Conservation (phyloP, 2,888 invertebrate species). For the Hirtodrosophila trivittata region DNA sequence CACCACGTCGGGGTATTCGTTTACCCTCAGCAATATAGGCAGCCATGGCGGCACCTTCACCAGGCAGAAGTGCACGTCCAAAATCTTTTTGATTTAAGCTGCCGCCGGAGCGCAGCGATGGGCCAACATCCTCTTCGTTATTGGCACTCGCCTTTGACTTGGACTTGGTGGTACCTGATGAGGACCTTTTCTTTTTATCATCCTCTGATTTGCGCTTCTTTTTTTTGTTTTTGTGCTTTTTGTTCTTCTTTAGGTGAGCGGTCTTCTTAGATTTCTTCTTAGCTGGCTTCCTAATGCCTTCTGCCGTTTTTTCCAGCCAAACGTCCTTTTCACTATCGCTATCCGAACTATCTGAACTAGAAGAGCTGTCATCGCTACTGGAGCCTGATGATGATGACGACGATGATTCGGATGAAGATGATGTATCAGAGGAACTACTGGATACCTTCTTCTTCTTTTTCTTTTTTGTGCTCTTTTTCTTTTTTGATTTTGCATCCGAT, state of each 20-base stretch:
- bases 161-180: slow-evolving; percentile 48
- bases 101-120: slow-evolving; percentile 88
- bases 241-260: slow-evolving; percentile 49
- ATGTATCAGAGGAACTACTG: slow-evolving; percentile 51
- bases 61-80: slow-evolving; percentile 96
- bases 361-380: slow-evolving; percentile 69
- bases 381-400: slow-evolving; percentile 52
- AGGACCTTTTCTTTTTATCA: slow-evolving; percentile 40
- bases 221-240: slow-evolving; percentile 74
- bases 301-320: slow-evolving; percentile 89
- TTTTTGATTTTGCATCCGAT: slow-evolving; percentile 31
- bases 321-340: slow-evolving; percentile 84
- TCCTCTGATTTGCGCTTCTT: slow-evolving; percentile 70
- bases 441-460: slow-evolving; percentile 85
- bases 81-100: slow-evolving; percentile 91
- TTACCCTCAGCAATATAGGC: slow-evolving; percentile 99
- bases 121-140: slow-evolving; percentile 86
- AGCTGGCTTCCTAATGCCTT: slow-evolving; percentile 83
- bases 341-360: slow-evolving; percentile 47
- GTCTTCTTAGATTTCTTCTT: slow-evolving; percentile 83
- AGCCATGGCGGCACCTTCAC: slow-evolving; percentile 99
- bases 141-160: slow-evolving; percentile 67
- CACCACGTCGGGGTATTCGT: slow-evolving; percentile 98
- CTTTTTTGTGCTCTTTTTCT: slow-evolving; percentile 80
- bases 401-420: slow-evolving; percentile 46